phyloP scores from a whole-genome alignment of 2,113 vertebrate genomes.

The Ramphastos sulfuratus region DNA sequence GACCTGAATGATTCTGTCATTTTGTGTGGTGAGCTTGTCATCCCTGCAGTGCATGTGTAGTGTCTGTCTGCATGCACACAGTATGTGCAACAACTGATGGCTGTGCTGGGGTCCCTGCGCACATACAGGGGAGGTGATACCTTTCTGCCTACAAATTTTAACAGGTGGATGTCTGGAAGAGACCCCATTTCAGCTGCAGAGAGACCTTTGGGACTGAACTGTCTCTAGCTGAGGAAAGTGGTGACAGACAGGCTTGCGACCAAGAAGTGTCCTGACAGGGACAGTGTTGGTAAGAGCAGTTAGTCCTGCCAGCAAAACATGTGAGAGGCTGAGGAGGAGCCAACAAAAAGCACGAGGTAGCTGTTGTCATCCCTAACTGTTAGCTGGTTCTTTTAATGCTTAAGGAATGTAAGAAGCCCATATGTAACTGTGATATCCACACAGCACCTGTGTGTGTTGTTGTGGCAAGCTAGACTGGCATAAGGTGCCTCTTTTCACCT shows the following conservation, averaged over 20 bases:
- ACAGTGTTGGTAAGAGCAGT: background rate
- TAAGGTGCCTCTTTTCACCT: background rate
- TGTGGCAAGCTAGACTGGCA: background rate
- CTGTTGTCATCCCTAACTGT: background rate
- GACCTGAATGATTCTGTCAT: no score
- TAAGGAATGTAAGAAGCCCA: background rate
- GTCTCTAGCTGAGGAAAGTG: background rate
- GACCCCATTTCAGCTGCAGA: background rate
- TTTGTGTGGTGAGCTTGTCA: background rate
- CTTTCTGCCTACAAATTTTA: background rate
- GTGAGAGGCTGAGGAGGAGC: background rate
- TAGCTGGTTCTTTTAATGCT: background rate
- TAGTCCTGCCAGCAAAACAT: background rate
- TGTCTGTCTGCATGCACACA: background rate
- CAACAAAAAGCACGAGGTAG: background rate
- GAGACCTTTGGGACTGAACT: background rate
- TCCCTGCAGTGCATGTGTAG: accelerated
- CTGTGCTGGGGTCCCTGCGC: background rate
- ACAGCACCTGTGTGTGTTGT: background rate
- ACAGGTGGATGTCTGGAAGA: background rate
- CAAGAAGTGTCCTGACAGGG: background rate
- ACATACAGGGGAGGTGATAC: background rate
- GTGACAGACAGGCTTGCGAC: background rate
- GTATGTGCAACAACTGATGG: background rate
- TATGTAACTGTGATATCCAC: background rate